Evolutionary conservation across 2,797 vertebrate genomes (phyloP), one percentile per base, ranked within the genome.

Genomic region (Okamejei kenojei): DNA sequence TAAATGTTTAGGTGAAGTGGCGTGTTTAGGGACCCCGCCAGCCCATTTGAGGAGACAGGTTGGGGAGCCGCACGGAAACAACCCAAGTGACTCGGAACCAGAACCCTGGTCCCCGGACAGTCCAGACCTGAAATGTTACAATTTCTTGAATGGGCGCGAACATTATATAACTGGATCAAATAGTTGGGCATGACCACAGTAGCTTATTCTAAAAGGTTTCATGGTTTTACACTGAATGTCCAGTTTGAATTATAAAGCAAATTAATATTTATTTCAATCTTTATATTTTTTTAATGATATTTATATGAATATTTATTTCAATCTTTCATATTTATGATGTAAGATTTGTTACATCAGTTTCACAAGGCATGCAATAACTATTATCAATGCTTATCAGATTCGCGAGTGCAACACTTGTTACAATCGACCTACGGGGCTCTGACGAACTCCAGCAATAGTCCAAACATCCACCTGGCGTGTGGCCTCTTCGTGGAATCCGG

Each of bases 401-500:
- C 93, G 76, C 95, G 94, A 0, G 95, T 98, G 21, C 97, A 96
- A 93, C 96, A 96, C 54, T 95, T 96, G 94, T 95, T 97, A 95
- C 93, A 93, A 1, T 54, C 9, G 0, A 94, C 93, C 0, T 96
- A 97, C 0, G 94, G 94, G 32, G 94, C 95, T 45, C 23, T 93
- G 74, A 94, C 93, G 5, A 96, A 96, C 94, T 95, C 94, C 93
- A 96, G 95, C 84, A 97, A 95, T 35, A 95, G 95, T 0, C 90
- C 94, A 0, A 93, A 94, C 93, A 95, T 97, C 90, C 97, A 96
- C 93, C 95, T 98, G 96, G 96, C 96, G 1, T 98, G 97, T 93
- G 96, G 96, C 3, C 94, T 99, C 3, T 96, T 97, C 0, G 93
- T 98, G 93, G 97, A 97, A 0, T 93, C 93, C 0, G 95, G 96